Evolutionary conservation across 2,888 invertebrate species (phyloP), one percentile per base, ranked within the genome.

Genomic region (Tenthredo scrophulariae): DNA sequence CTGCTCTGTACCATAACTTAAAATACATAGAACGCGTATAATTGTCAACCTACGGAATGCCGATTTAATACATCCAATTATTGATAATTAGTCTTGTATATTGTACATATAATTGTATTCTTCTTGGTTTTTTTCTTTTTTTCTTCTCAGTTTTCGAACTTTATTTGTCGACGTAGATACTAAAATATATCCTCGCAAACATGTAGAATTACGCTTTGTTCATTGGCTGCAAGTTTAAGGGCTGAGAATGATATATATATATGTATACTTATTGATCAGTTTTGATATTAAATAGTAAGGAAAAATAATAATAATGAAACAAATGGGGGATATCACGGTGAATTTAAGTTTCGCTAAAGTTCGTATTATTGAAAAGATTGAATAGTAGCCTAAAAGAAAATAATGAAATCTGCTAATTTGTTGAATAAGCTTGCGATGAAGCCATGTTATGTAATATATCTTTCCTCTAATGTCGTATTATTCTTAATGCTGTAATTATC

Each of bases 21-120:
- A 43, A 74, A 18, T 15, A 54, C 33, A 10, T 9, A 46, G 18
- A 26, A 50, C 18, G 7, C 13, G 50, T 50, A 18, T 18, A 50
- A 50, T 6, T 15, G 0, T 33, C 15, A 37, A 10, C 33, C 10
- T 54, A 37, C n/a, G 5, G 9, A 22, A 15, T 29, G 58, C 18
- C 79, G 18, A 58, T 33, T 33, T 33, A 33, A 50, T 79, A 79
- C 10, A 79, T 79, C 37, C 79, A 79, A 54, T 54, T 18, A 54
- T n/a, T 58, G 15, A 79, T n/a, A 79, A 79, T 77, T 37, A 79
- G 13, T 9, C n/a, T 29, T 79, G 33, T 79, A 79, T 79, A 79
- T 79, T 77, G 77, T 77, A 54, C 5, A 77, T 77, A 50, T 77
- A 18, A 22, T 77, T 77, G 15, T 18, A 26, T 29, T 50, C 29